Evolutionary conservation across 2,888 invertebrate genomes (phyloP).

Genomic region (Diarsia brunnea): DNA sequence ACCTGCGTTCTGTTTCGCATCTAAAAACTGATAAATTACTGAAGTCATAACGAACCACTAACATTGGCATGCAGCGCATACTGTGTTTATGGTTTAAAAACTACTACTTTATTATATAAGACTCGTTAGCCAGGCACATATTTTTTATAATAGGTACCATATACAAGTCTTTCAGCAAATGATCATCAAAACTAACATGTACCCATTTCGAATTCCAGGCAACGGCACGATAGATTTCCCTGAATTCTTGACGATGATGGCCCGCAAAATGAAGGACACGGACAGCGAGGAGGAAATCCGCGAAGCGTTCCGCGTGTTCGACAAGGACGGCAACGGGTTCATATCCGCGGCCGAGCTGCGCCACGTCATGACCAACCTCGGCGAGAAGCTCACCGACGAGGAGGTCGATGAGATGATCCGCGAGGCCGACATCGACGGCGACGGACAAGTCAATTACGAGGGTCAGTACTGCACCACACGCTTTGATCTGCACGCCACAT

Average conservation of each 20-base stretch:
- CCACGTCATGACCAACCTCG: constrained; percentile 99
- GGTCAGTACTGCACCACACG: constrained; percentile 88
- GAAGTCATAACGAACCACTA: constrained; percentile 17
- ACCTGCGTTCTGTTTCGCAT: constrained; percentile 25
- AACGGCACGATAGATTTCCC: constrained; percentile 99
- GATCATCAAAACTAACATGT: constrained; percentile 27
- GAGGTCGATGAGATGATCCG: constrained; percentile 99
- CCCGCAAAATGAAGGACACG: constrained; percentile 99
- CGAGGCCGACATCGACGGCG: constrained; percentile 99
- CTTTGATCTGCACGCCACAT: constrained; percentile 26
- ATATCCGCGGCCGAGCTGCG: constrained; percentile 99
- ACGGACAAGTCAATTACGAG: constrained; percentile 99
- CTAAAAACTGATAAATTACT: constrained; percentile 7
- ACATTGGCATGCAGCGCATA: neutral
- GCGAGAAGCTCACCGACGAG: constrained; percentile 99
- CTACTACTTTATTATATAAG: neutral
- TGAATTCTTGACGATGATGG: constrained; percentile 99
- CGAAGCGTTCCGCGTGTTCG: constrained; percentile 99
- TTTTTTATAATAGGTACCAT: neutral
- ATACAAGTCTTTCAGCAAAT: neutral
- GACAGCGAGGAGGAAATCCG: constrained; percentile 99
- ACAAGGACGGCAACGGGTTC: constrained; percentile 99
- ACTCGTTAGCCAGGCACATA: neutral
- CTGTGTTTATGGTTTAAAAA: constrained; percentile 4
- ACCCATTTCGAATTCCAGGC: constrained; percentile 91